Conservation (phyloP, 2,888 invertebrate species). For the Eristalis pertinax region DNA sequence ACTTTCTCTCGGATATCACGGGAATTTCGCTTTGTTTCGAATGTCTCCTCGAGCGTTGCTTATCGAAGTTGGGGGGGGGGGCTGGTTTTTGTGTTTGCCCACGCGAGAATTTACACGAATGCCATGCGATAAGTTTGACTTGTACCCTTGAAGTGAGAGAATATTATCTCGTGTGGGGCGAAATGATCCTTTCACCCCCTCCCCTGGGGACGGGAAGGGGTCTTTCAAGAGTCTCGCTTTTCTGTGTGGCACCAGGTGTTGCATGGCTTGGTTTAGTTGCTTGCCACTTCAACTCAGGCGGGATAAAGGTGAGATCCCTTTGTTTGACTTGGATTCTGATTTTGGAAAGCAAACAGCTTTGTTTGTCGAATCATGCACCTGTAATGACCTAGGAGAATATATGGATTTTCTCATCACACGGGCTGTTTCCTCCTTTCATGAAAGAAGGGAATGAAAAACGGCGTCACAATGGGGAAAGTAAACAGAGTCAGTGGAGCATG, state of each 20-base stretch:
- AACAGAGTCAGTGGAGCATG: no score
- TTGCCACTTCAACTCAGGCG: not conserved
- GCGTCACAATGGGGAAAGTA: no score
- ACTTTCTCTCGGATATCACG: not conserved
- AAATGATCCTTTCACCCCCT: not conserved
- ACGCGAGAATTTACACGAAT: not conserved
- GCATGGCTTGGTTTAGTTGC: not conserved
- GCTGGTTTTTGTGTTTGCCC: not conserved
- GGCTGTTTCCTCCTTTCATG: no score
- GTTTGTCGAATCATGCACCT: not conserved
- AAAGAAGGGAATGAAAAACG: no score
- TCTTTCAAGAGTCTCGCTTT: not conserved
- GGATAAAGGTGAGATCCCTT: not conserved
- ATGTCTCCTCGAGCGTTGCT: not conserved
- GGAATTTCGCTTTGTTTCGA: not conserved
- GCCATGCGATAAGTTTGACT: not conserved
- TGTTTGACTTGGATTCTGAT: not conserved
- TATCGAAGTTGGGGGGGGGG: not conserved
- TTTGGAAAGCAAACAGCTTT: not conserved
- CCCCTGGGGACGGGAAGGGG: not conserved
- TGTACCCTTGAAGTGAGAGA: not conserved
- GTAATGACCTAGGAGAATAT: not conserved
- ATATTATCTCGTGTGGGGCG: not conserved
- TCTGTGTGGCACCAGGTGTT: not conserved
- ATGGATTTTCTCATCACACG: not conserved